Evolutionary conservation across 2,797 vertebrate species (phyloP), one percentile per base, ranked within the genome.

Genomic region (Kryptolebias ocellatus): DNA sequence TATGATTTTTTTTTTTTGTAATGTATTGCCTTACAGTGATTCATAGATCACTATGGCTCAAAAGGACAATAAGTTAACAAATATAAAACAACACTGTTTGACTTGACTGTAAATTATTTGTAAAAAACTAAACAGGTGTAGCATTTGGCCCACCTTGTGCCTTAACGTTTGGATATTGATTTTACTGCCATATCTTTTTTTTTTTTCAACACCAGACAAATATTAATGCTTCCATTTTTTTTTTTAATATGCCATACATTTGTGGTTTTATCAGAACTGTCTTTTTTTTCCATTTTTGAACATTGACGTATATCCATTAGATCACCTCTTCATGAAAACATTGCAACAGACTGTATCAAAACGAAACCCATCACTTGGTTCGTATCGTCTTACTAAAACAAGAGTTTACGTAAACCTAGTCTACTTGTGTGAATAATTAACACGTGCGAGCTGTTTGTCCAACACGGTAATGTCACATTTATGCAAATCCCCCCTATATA

Each of bases 71-170:
- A 98, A 97, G 93, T 98, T 98, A 98, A 98, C 95, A 95, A 94
- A 94, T 95, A 94, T 95, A 95, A 95, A 97, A 95, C 96, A 98
- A 97, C 96, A 98, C 96, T 98, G 96, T 98, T 96, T 96, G 92
- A 96, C 65, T 73, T 78, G 75, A 96, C 95, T 96, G 95, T 99
- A 99, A 98, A 96, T 99, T 98, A 99, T 98, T 98, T 92, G 94
- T 96, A 97, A 94, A 95, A 96, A 94, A 97, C 95, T 97, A 94
- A 95, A 93, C 95, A 94, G 94, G 93, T 95, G 94, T 96, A 96
- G 93, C 92, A 83, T 96, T 93, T 93, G 90, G 89, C 91, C 93
- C 92, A 96, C 95, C 96, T 96, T 95, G 96, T 98, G 97, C 97
- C 98, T 99, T 99, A 96, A 95, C 89, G 92, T 92, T 95, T 94